Evolutionary conservation across 1,140 invertebrate genomes (phyloP).

Genomic region (Leguminivora glycinivorella): DNA sequence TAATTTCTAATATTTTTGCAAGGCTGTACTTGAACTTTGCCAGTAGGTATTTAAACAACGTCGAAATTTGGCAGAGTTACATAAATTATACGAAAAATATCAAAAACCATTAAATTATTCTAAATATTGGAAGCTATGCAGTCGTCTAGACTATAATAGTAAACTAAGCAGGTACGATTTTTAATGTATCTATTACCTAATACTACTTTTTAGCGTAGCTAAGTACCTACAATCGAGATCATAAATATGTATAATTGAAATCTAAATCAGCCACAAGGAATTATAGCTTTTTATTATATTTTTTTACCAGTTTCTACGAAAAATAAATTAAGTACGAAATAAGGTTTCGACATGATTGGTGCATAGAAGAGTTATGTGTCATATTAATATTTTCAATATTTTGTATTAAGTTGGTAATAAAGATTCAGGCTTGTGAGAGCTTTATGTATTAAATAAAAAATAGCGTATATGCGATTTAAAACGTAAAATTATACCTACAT

Average conservation of each 20-base stretch:
- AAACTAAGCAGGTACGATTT: background rate
- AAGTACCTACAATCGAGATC: background rate
- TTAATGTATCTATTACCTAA: background rate
- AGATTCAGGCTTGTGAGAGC: background rate
- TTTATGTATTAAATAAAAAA: background rate
- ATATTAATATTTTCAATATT: background rate
- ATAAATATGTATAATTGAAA: background rate
- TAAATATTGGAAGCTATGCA: background rate
- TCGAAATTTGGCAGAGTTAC: no score
- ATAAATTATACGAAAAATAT: background rate
- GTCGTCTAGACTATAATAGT: conserved; percentile 3
- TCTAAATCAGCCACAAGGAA: background rate
- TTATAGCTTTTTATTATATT: background rate
- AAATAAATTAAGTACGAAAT: background rate
- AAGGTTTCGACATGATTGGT: background rate
- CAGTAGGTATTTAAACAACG: no score
- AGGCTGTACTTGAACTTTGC: no score
- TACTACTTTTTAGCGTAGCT: background rate
- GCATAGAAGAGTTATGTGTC: background rate
- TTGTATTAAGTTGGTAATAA: background rate
- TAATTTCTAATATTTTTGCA: no score
- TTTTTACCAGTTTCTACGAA: background rate
- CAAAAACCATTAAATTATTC: background rate
- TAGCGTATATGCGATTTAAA: background rate
- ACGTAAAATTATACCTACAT: no score